Percentiles rank a stretch among this genome's conserved stretches.
These are phyloP conservation scores for Perodicticus potto DNA, from an alignment of 2,797 vertebrate genomes.

Conservation along the genomic window DNA sequence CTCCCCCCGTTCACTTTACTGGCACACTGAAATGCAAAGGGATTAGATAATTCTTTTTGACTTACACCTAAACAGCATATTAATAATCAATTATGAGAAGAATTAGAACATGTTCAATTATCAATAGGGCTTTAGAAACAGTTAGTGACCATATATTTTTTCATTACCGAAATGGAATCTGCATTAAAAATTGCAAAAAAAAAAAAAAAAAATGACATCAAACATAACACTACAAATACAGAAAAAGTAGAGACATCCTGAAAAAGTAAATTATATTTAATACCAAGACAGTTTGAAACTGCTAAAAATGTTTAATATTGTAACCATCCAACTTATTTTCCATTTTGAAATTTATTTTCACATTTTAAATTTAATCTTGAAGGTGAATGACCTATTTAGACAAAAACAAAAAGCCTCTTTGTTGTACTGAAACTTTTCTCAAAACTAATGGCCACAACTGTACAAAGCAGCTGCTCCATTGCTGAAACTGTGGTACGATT, in stretches of 20 bases:
- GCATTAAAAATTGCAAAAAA: not conserved
- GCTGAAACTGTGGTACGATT: not conserved
- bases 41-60: not conserved
- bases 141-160: not conserved
- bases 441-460: not conserved
- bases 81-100: not conserved
- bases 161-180: not conserved
- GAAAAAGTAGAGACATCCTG: not conserved
- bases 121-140: not conserved
- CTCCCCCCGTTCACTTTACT: slow-evolving; percentile 96
- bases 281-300: not conserved
- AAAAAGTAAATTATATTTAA: slow-evolving; percentile 11
- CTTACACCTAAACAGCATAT: not conserved
- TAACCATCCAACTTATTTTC: slow-evolving; percentile 1
- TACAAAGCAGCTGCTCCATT: not conserved
- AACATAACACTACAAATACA: not conserved
- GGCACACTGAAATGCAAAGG: slow-evolving; percentile 92
- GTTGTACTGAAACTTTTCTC: not conserved
- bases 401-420: not conserved
- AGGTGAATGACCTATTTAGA: not conserved
- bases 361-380: not conserved
- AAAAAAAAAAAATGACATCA: not conserved
- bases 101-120: not conserved
- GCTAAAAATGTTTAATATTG: not conserved
- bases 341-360: not conserved